Conservation (phyloP, 2,113 vertebrate genomes). For the Chloropsis hardwickii region DNA sequence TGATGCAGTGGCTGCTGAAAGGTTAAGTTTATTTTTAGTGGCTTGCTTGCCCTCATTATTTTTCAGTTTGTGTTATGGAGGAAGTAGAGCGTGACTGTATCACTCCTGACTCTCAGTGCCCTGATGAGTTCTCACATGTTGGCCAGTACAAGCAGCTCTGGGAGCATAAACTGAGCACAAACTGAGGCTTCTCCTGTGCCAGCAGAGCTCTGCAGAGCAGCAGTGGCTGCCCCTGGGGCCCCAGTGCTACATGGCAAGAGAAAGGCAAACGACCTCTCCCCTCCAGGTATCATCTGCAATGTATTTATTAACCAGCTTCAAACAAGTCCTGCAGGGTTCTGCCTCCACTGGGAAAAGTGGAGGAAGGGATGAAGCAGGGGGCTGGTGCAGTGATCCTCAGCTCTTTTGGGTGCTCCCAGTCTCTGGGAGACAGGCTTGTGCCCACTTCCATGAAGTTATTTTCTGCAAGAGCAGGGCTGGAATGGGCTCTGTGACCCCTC, state of each 20-base stretch:
- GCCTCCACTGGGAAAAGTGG: neutral
- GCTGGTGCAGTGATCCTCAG: neutral
- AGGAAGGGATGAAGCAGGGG: neutral
- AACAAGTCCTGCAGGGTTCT: neutral
- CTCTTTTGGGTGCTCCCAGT: neutral
- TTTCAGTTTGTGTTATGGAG: constrained; percentile 40
- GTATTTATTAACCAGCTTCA: constrained; percentile 35
- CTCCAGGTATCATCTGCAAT: neutral
- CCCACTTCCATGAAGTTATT: neutral
- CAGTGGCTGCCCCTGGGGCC: neutral
- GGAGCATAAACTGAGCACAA: neutral
- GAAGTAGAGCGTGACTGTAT: constrained; percentile 64
- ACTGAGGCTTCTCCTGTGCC: constrained; percentile 5
- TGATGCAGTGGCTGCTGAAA: constrained; percentile 23
- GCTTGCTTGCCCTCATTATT: constrained; percentile 51
- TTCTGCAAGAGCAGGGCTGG: neutral
- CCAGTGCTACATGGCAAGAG: neutral
- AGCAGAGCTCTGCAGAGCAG: neutral
- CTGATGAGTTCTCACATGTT: constrained; percentile 14
- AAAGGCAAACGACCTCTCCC: neutral
- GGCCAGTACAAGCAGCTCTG: neutral
- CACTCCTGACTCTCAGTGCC: constrained; percentile 32
- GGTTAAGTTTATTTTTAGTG: constrained; percentile 69
- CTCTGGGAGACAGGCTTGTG: neutral
- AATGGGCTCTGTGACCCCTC: neutral